Percentiles rank a stretch among this genome's conserved stretches.
These are phyloP conservation scores for Troides helena DNA, from an alignment of 2,888 invertebrate genomes.

Conservation along the genomic window DNA sequence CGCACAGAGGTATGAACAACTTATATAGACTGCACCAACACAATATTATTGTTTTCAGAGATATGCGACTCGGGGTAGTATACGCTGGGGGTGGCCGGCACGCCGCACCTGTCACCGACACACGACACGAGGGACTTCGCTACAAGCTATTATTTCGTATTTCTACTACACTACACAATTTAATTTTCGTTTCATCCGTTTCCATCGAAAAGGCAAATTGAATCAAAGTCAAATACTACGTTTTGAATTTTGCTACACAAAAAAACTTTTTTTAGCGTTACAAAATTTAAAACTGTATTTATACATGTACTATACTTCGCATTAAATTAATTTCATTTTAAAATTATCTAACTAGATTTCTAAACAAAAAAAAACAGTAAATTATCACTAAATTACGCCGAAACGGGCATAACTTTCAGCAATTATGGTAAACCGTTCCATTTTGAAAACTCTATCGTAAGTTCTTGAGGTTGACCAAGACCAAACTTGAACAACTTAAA, in stretches of 20 bases:
- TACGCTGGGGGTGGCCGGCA: constrained; percentile 32
- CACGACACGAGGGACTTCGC: constrained; percentile 55
- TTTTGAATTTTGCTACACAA: not conserved
- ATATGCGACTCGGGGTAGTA: not conserved
- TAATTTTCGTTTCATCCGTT: constrained; percentile 4
- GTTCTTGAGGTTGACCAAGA: constrained; percentile 27
- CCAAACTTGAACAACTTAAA: constrained; percentile 35
- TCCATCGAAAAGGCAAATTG: constrained; percentile 7
- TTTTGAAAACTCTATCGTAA: constrained; percentile 28
- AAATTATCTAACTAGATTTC: not conserved
- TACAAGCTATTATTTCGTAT: constrained; percentile 64
- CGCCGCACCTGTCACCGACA: constrained; percentile 60
- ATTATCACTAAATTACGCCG: not conserved
- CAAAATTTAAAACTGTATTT: not conserved
- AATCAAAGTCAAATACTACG: not conserved
- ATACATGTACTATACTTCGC: not conserved
- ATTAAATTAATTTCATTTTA: not conserved
- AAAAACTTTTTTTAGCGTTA: too few species aligned
- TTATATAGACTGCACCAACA: constrained; percentile 44
- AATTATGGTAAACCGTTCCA: constrained; percentile 28
- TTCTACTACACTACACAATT: constrained; percentile 35
- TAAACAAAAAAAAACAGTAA: not conserved
- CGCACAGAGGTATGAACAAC: constrained; percentile 1
- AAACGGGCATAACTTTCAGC: constrained; percentile 20
- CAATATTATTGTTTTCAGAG: constrained; percentile 60